Evolutionary conservation across 2,797 vertebrate species (phyloP).

Genomic region (Acanthiza pusilla): DNA sequence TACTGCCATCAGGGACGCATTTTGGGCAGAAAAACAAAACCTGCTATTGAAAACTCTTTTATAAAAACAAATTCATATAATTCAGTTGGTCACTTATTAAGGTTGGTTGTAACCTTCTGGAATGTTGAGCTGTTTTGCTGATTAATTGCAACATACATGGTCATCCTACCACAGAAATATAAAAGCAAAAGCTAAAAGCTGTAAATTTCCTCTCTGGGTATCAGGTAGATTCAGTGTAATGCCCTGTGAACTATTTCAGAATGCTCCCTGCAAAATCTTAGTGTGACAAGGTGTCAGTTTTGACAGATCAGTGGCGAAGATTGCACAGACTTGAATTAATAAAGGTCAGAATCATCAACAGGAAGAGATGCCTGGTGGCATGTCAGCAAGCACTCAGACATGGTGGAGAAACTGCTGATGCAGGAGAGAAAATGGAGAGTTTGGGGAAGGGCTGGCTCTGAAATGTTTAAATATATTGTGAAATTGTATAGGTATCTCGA

Average conservation of each 20-base stretch:
- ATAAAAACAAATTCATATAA: constrained; percentile 21
- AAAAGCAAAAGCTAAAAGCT: constrained; percentile 15
- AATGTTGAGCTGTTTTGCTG: constrained; percentile 16
- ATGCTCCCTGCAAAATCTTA: constrained; percentile 69
- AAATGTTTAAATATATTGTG: not conserved
- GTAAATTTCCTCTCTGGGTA: constrained; percentile 1
- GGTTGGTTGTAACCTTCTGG: constrained; percentile 30
- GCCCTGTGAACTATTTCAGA: constrained; percentile 65
- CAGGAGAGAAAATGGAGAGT: not conserved
- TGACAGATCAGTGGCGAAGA: constrained; percentile 73
- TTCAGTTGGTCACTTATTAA: not conserved
- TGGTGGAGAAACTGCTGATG: constrained; percentile 14
- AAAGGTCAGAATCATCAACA: constrained; percentile 78
- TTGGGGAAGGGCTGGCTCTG: not conserved
- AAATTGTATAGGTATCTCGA: not conserved
- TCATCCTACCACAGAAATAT: not conserved
- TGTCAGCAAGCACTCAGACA: constrained; percentile 42
- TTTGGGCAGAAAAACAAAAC: constrained; percentile 39
- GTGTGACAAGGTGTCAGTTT: constrained; percentile 72
- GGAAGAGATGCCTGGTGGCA: constrained; percentile 57
- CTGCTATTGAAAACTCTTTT: constrained; percentile 51
- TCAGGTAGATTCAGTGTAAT: constrained; percentile 37
- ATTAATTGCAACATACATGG: not conserved
- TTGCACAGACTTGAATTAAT: constrained; percentile 76
- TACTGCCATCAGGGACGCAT: not conserved